phyloP scores from a whole-genome alignment of 2,113 vertebrate species.

The Oriolus oriolus region DNA sequence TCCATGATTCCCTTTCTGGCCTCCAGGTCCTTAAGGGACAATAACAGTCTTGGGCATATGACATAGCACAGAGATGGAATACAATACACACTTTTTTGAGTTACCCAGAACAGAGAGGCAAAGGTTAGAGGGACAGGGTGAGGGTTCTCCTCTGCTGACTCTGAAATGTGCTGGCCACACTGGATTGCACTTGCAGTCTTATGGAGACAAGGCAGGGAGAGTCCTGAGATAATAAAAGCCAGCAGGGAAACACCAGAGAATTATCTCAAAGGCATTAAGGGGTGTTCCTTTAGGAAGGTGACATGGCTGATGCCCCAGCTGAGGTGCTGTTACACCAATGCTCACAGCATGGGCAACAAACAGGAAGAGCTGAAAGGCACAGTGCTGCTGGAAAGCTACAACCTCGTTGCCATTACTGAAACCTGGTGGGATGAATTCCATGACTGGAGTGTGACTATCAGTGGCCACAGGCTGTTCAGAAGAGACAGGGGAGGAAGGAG shows the following conservation, averaged over 20 bases:
- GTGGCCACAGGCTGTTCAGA: not conserved
- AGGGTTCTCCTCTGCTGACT: not conserved
- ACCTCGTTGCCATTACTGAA: not conserved
- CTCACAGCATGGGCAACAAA: not conserved
- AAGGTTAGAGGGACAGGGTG: not conserved
- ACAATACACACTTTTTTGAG: no score
- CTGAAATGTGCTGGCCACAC: not conserved
- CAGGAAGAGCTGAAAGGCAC: not conserved
- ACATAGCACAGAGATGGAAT: not conserved
- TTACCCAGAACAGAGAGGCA: not conserved
- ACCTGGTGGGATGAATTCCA: not conserved
- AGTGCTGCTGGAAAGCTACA: not conserved
- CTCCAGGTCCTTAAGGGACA: not conserved
- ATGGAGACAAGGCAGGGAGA: fast-evolving
- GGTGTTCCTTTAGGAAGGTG: not conserved
- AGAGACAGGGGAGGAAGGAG: not conserved
- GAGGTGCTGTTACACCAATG: not conserved
- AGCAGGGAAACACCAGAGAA: not conserved
- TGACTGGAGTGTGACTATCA: not conserved
- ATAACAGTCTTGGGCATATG: not conserved
- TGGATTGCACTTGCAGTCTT: not conserved
- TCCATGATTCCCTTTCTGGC: not conserved
- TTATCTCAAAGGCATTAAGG: not conserved
- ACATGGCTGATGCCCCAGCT: not conserved
- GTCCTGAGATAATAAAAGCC: not conserved